Evolutionary conservation across 1,140 invertebrate genomes (phyloP).

Genomic region (Anastrepha obliqua): DNA sequence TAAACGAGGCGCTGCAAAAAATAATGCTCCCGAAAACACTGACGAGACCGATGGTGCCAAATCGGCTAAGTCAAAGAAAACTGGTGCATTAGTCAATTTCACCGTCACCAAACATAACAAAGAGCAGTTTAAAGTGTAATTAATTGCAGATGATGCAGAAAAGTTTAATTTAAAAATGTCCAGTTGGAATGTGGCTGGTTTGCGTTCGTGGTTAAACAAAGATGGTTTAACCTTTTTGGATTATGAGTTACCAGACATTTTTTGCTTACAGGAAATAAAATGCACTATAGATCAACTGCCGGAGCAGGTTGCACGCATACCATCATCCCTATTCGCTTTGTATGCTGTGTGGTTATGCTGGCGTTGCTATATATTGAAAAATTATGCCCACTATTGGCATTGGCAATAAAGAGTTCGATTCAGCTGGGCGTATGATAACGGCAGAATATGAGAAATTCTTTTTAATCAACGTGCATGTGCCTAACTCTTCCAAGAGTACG

Average conservation of each 20-base stretch:
- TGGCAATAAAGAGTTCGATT: slow-evolving; percentile 82
- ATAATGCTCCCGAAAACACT: neutral
- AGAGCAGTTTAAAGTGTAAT: slow-evolving; percentile 77
- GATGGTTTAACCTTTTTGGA: slow-evolving; percentile 82
- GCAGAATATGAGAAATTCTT: slow-evolving; percentile 96
- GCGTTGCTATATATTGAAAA: slow-evolving; percentile 92
- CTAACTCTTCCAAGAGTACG: slow-evolving; percentile 84
- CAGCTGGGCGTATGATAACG: slow-evolving; percentile 94
- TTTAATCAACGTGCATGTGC: slow-evolving; percentile 85
- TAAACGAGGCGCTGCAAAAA: neutral
- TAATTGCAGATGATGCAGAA: slow-evolving; percentile 70
- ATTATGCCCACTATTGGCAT: slow-evolving; percentile 91
- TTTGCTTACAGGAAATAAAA: slow-evolving; percentile 94
- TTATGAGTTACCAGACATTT: slow-evolving; percentile 92
- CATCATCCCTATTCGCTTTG: slow-evolving; percentile 88
- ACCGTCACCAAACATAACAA: slow-evolving; percentile 77
- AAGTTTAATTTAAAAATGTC: slow-evolving; percentile 91
- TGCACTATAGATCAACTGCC: slow-evolving; percentile 90
- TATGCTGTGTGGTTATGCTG: slow-evolving; percentile 93
- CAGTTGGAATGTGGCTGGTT: slow-evolving; percentile 96
- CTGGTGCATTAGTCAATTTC: slow-evolving; percentile 77
- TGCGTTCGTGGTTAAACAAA: slow-evolving; percentile 92
- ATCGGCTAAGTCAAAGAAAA: slow-evolving; percentile 64
- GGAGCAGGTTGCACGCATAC: slow-evolving; percentile 80
- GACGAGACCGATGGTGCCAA: slow-evolving; percentile 63